These are phyloP conservation scores for Hylaeus volcanicus DNA, from an alignment of 1,140 invertebrate genomes.

Conservation along the genomic window DNA sequence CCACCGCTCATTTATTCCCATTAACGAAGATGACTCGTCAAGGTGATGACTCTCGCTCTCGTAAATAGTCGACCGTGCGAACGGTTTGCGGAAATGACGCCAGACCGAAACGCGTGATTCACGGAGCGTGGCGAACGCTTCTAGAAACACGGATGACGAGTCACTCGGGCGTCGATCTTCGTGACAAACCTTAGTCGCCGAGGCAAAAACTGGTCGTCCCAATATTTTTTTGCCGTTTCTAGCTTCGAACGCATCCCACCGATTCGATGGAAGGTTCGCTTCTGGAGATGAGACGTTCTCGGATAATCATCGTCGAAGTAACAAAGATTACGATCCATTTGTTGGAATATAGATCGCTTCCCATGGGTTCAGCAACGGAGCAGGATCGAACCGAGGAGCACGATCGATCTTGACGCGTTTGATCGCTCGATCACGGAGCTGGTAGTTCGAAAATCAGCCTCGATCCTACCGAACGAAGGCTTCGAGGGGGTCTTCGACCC, in stretches of 20 bases:
- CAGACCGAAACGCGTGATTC: conserved; percentile 40
- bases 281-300: too few species aligned
- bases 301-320: too few species aligned
- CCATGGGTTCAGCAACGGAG: too few species aligned
- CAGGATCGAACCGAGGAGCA: background rate
- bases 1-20: conserved; percentile 27
- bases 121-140: conserved; percentile 28
- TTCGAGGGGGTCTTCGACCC: conserved; percentile 43
- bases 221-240: too few species aligned
- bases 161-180: background rate
- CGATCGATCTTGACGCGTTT: background rate
- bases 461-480: conserved; percentile 2
- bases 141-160: conserved; percentile 31
- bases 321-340: background rate
- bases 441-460: background rate
- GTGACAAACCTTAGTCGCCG: too few species aligned
- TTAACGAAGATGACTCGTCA: conserved; percentile 48
- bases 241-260: too few species aligned
- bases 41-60: conserved; percentile 34
- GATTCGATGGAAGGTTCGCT: too few species aligned
- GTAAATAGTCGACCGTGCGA: conserved; percentile 35
- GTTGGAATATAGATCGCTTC: background rate
- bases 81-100: conserved; percentile 52
- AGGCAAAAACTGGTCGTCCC: too few species aligned
- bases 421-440: background rate